Evolutionary conservation across 2,888 invertebrate species (phyloP).

Genomic region (Rugalucina vietnamica): DNA sequence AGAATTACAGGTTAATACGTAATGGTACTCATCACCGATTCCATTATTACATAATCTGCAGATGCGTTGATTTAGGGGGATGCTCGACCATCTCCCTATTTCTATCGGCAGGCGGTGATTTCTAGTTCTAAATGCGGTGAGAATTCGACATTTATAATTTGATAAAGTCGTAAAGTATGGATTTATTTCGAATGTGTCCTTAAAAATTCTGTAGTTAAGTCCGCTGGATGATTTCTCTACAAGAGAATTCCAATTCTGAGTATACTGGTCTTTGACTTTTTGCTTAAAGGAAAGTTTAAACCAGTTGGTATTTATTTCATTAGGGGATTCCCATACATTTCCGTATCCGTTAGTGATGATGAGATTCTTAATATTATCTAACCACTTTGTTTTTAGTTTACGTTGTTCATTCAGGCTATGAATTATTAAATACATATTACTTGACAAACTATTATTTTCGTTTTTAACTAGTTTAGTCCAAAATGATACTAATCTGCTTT

Average conservation of each 20-base stretch:
- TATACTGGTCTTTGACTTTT: conserved; percentile 13
- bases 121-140: conserved; percentile 6
- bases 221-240: neutral
- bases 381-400: neutral
- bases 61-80: neutral
- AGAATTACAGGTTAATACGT: neutral
- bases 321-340: neutral
- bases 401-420: neutral
- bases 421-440: neutral
- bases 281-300: neutral
- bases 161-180: neutral
- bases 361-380: neutral
- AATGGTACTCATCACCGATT: conserved; percentile 12
- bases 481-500: neutral
- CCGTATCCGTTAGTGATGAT: neutral
- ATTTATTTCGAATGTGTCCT: conserved; percentile 6
- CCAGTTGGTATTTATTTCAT: neutral
- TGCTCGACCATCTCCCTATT: conserved; percentile 2
- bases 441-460: neutral
- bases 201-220: neutral
- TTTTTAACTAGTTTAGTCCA: neutral
- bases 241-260: neutral
- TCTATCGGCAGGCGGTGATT: conserved; percentile 19
- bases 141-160: neutral
- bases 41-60: neutral